A percentile compares a stretch with the other conserved stretches of the same genome.
Evolutionary conservation across 2,797 vertebrate species (phyloP).

Genomic region (Clarias platycephalus): DNA sequence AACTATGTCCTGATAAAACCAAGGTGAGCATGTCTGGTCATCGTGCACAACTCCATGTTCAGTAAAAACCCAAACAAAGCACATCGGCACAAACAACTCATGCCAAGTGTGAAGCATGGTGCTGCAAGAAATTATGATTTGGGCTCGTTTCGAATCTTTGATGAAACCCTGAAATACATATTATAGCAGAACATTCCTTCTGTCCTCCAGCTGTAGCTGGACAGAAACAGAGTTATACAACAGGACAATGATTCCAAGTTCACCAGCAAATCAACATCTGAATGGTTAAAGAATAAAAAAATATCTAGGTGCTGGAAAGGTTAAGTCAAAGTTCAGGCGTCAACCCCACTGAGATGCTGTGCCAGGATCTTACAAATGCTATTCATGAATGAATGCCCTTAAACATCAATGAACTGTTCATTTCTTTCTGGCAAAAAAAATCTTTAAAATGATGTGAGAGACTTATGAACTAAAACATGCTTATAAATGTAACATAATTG

Average conservation of each 20-base stretch:
- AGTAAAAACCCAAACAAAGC: neutral
- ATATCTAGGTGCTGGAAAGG: neutral
- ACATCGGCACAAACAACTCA: neutral
- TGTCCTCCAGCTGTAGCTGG: neutral
- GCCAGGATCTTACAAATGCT: neutral
- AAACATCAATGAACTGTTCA: neutral
- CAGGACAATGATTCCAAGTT: neutral
- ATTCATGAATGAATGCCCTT: neutral
- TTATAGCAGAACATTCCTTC: neutral
- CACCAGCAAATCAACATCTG: neutral
- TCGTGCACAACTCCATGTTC: neutral
- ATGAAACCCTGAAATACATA: neutral
- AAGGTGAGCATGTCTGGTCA: too few relatives aligned
- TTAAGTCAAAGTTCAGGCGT: constrained; percentile 1
- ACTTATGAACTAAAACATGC: neutral
- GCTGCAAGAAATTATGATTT: neutral
- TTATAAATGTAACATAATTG: neutral
- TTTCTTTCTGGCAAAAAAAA: neutral
- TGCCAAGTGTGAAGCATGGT: neutral
- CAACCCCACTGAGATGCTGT: neutral
- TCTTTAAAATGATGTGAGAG: neutral
- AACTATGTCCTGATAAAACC: too few relatives aligned
- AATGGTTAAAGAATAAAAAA: neutral
- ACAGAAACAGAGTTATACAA: neutral
- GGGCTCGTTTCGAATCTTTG: neutral